phyloP scores from a whole-genome alignment of 2,797 vertebrate species.

The Alectoris magna region DNA sequence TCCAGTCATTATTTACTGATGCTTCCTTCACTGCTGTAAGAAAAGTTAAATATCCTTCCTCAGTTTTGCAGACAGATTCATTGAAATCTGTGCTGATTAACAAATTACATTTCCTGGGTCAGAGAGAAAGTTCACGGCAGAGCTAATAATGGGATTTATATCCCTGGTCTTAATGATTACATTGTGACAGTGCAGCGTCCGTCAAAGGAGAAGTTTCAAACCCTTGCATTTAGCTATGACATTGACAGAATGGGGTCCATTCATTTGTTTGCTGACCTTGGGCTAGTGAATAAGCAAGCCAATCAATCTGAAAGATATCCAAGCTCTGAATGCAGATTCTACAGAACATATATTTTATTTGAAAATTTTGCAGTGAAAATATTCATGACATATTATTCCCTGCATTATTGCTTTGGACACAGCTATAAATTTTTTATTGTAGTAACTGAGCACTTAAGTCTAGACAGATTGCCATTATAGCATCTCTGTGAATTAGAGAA shows the following conservation, averaged over 20 bases:
- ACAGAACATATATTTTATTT: neutral
- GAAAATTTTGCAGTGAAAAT: neutral
- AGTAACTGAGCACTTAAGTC: neutral
- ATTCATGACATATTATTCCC: neutral
- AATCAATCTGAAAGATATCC: neutral
- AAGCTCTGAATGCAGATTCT: neutral
- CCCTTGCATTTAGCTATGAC: neutral
- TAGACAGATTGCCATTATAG: neutral
- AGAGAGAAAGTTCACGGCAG: slow-evolving; percentile 25
- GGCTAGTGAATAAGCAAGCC: neutral
- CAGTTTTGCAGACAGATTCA: neutral
- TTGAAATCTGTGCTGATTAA: slow-evolving; percentile 31
- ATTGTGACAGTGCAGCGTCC: neutral
- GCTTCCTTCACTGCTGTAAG: neutral
- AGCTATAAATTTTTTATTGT: neutral
- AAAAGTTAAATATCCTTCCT: slow-evolving; percentile 3
- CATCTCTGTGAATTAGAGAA: neutral
- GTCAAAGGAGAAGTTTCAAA: slow-evolving; percentile 26
- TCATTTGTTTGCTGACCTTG: neutral
- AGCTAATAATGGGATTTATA: neutral
- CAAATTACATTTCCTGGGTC: slow-evolving; percentile 46
- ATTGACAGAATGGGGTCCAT: neutral
- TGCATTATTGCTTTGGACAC: neutral
- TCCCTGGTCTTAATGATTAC: neutral
- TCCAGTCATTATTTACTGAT: neutral